Percentiles rank a stretch among this genome's conserved stretches.
phyloP scores from a whole-genome alignment of 2,113 vertebrate genomes.

The Indicator indicator region DNA sequence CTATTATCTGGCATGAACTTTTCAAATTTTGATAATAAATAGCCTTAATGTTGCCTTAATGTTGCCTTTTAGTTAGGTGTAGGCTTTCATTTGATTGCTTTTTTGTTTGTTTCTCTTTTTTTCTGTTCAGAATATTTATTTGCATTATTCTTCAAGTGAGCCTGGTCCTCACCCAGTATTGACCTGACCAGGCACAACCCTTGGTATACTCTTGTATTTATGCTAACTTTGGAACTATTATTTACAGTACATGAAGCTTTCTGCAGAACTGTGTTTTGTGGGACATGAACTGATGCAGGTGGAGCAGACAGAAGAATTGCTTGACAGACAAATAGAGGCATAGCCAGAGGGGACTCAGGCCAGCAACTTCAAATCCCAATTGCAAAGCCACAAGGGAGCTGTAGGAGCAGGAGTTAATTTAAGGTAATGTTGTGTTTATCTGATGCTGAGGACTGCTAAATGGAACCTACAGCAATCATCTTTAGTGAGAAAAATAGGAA shows the following conservation, averaged over 20 bases:
- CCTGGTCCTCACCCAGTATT: background rate
- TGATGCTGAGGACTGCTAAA: background rate
- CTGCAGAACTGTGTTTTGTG: background rate
- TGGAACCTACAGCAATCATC: background rate
- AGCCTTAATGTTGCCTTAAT: background rate
- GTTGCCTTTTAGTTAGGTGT: background rate
- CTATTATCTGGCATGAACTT: background rate
- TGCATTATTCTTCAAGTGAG: background rate
- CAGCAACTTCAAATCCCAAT: background rate
- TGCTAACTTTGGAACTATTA: background rate
- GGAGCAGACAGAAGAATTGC: background rate
- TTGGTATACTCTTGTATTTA: background rate
- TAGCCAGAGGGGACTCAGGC: accelerated
- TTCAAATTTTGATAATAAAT: background rate
- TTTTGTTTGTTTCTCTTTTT: background rate
- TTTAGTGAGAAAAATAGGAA: background rate
- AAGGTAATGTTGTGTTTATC: background rate
- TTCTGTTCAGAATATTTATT: background rate
- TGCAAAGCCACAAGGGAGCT: background rate
- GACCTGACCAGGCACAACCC: background rate
- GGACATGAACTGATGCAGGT: background rate
- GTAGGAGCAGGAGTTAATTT: background rate
- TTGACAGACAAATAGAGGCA: background rate
- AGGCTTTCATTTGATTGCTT: accelerated
- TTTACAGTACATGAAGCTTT: background rate